Evolutionary conservation across 2,888 invertebrate species (phyloP).

Genomic region (Adelognathus sp.): DNA sequence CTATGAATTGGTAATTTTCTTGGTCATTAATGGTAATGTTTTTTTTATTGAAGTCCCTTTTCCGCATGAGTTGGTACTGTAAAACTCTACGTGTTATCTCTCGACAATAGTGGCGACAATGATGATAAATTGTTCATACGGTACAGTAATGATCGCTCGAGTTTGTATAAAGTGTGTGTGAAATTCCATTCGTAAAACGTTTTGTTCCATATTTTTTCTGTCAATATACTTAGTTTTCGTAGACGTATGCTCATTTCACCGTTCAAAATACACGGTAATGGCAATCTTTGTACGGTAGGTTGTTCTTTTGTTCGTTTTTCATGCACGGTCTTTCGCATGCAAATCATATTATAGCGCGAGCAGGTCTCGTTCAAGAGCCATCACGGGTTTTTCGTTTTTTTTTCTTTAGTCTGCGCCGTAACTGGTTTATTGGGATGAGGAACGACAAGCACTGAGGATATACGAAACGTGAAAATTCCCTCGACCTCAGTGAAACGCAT

Average conservation of each 20-base stretch:
- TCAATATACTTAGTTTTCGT: neutral
- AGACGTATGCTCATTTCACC: neutral
- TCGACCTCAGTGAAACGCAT: too few species aligned
- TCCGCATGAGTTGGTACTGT: slow-evolving; percentile 60
- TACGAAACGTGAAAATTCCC: too few species aligned
- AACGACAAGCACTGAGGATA: slow-evolving; percentile 23
- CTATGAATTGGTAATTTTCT: slow-evolving; percentile 71
- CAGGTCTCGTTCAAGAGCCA: slow-evolving; percentile 1
- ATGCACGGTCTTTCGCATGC: slow-evolving; percentile 23
- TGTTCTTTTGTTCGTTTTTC: slow-evolving; percentile 25
- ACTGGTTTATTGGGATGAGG: slow-evolving; percentile 7
- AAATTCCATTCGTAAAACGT: slow-evolving; percentile 38
- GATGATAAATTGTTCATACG: slow-evolving; percentile 58
- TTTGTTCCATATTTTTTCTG: slow-evolving; percentile 14
- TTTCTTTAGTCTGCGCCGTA: neutral
- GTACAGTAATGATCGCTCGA: slow-evolving; percentile 48
- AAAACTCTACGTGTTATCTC: slow-evolving; percentile 62
- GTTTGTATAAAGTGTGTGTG: slow-evolving; percentile 51
- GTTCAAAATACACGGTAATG: slow-evolving; percentile 40
- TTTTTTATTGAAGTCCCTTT: slow-evolving; percentile 55
- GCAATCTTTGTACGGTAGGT: slow-evolving; percentile 48
- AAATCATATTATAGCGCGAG: slow-evolving; percentile 27
- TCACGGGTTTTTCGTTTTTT: neutral
- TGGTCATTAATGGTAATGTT: slow-evolving; percentile 74
- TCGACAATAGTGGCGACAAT: slow-evolving; percentile 41